Conservation (phyloP, 2,113 vertebrate genomes). For the Marmota flaviventris region DNA sequence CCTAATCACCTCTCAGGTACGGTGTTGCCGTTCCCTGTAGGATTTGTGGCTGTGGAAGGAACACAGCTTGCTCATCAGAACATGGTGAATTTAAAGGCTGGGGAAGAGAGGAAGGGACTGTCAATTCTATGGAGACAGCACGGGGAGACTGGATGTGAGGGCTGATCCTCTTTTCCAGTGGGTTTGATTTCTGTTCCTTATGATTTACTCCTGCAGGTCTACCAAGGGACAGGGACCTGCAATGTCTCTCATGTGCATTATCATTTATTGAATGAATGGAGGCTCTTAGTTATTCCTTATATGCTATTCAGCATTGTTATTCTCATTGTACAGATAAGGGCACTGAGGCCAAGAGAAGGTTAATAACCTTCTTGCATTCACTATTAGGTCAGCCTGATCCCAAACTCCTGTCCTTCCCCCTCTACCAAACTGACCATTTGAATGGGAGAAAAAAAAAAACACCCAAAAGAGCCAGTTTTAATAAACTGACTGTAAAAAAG, state of each 20-base stretch:
- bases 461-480: neutral
- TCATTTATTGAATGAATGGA: neutral
- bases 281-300: neutral
- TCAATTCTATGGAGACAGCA: fast-evolving
- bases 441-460: neutral
- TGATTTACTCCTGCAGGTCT: neutral
- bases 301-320: neutral
- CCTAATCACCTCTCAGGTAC: neutral
- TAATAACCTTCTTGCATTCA: neutral
- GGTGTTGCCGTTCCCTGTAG: neutral
- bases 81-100: neutral
- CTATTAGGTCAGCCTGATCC: neutral
- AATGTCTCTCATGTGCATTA: neutral
- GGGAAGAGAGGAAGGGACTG: neutral
- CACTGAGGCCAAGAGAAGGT: neutral
- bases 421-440: neutral
- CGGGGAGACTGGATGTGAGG: neutral
- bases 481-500: neutral
- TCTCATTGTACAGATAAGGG: neutral
- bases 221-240: neutral
- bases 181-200: neutral
- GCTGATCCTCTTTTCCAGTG: neutral
- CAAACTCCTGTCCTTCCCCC: neutral
- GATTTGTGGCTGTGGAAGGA: neutral
- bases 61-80: neutral